phyloP scores from a whole-genome alignment of 2,888 invertebrate genomes.

The Pollenia griseotomentosa region DNA sequence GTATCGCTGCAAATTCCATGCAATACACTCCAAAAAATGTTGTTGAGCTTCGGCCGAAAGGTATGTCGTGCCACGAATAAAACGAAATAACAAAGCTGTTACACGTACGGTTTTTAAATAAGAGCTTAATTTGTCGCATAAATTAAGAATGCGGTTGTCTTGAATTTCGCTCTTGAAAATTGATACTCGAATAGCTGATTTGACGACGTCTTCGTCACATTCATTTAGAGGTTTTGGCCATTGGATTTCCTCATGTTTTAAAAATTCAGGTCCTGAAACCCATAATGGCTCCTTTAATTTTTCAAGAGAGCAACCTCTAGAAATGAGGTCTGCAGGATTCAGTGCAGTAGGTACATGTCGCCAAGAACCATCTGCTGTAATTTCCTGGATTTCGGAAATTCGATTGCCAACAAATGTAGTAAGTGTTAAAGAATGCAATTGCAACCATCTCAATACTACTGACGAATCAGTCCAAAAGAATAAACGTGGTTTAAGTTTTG shows the following conservation, averaged over 20 bases:
- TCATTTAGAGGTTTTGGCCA: conserved; percentile 13
- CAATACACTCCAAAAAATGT: conserved; percentile 6
- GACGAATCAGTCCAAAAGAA: conserved; percentile 45
- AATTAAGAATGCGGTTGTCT: conserved; percentile 8
- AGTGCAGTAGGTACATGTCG: conserved; percentile 52
- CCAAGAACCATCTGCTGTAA: conserved; percentile 47
- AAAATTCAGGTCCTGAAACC: conserved; percentile 37
- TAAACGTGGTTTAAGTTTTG: not conserved
- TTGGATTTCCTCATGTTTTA: conserved; percentile 8
- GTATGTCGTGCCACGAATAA: conserved; percentile 4
- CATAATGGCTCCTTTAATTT: conserved; percentile 40
- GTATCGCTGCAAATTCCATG: conserved; percentile 31
- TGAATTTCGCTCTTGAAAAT: conserved; percentile 43
- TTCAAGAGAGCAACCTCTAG: conserved; percentile 54
- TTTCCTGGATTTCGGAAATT: conserved; percentile 49
- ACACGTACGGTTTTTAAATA: conserved; percentile 28
- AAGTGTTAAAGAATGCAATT: conserved; percentile 43
- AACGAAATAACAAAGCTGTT: not conserved
- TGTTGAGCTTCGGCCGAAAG: not conserved
- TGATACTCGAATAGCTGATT: conserved; percentile 25
- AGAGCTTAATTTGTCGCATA: conserved; percentile 34
- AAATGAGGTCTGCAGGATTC: conserved; percentile 65
- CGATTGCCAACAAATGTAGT: conserved; percentile 55
- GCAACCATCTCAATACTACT: conserved; percentile 42
- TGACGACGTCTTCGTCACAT: conserved; percentile 28